Percentiles rank a stretch among this genome's conserved stretches.
Conservation (phyloP, 2,797 vertebrate species). For the Hipposideros larvatus region DNA sequence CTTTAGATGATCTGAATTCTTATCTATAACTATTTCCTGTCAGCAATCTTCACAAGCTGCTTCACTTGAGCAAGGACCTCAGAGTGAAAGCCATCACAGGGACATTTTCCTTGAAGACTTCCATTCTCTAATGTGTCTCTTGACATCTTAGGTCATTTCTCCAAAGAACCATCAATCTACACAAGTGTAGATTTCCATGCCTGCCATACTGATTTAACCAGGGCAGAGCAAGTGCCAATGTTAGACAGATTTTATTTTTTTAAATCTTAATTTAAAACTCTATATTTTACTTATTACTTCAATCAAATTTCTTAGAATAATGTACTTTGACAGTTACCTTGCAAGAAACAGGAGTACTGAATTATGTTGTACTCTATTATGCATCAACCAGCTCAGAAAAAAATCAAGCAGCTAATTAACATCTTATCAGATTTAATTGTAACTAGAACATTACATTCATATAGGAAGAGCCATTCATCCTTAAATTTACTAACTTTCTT, state of each 20-base stretch:
- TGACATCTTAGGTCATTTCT: conserved; percentile 59
- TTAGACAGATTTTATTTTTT: not conserved
- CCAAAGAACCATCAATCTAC: conserved; percentile 29
- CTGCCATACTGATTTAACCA: not conserved
- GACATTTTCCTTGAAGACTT: conserved; percentile 40
- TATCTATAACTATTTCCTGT: not conserved
- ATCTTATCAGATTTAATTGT: conserved; percentile 9
- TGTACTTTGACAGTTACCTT: not conserved
- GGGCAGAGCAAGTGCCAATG: not conserved
- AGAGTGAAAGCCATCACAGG: not conserved
- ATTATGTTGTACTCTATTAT: not conserved
- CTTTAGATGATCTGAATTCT: not conserved
- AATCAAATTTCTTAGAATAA: conserved; percentile 12
- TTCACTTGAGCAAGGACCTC: not conserved
- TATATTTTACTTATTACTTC: not conserved
- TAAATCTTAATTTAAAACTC: conserved; percentile 15
- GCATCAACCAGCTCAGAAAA: conserved; percentile 13
- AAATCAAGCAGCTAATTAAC: conserved; percentile 12
- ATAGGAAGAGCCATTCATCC: not conserved
- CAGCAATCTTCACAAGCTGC: not conserved
- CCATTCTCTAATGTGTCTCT: not conserved
- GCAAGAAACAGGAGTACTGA: not conserved
- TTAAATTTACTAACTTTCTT: not conserved
- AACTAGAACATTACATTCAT: conserved; percentile 21
- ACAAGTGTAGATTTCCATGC: not conserved